Base-by-base conservation (phyloP, 2,797 vertebrate genomes). In the Enteromius radiatus region DNA sequence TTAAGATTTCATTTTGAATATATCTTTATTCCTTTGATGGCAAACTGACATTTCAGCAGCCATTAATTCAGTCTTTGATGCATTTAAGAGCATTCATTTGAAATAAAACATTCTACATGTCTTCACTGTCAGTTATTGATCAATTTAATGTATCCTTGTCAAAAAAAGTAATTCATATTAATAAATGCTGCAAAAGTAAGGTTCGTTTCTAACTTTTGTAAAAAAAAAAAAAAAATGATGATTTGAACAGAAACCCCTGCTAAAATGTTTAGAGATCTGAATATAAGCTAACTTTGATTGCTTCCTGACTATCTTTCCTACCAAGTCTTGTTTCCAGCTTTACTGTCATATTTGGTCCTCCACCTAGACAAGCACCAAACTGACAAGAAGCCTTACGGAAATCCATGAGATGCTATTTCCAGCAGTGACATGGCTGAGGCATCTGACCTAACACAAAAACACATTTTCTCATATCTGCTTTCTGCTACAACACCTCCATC, bases 381-480 rank as follows among this genome's bases (percentile, higher is more conserved):
- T 33, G 31, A 36, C 28, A 74, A 1, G 19, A 54, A 14, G 3
- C 28, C n/a, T n/a, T 21, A 4, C 12, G 2, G n/a, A 23, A 38
- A 26, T 59, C 73, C 54, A 7, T 38, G 12, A 23, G 31, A 33
- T 38, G 31, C 12, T 56, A 56, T 56, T 54, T 75, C 38, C 33
- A 75, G 33, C 63, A 36, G 33, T 59, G 26, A 41, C 67, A 78
- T 21, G 65, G 54, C 65, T 64, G 10, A 77, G 21, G 54, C 31
- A 63, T 70, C 59, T 31, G 41, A 67, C 52, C 73, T 12, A 47
- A 61, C 47, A 80, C 47, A 78, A 59, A 78, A 68, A 80, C 36
- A 36, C 12, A 31, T 78, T 83, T 84, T 70, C 17, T 19, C 41
- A 45, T 70, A n/a, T 63, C 78, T 70, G 71, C 59, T 67, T 63